Conservation (phyloP, 2,113 vertebrate species). For the Erpornis zantholeuca region DNA sequence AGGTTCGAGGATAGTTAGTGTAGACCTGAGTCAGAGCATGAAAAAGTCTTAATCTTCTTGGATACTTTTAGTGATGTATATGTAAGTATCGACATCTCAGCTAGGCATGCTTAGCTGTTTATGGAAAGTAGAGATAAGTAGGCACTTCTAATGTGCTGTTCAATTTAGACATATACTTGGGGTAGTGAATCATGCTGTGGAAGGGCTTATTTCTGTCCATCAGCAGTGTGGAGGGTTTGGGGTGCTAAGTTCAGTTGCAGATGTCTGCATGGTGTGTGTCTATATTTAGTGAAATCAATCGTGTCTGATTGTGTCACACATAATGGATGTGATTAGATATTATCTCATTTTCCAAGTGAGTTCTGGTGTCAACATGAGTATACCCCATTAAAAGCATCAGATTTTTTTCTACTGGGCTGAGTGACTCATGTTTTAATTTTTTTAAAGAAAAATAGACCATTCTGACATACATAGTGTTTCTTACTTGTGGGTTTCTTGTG, state of each 20-base stretch:
- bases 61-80: background rate
- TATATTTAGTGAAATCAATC: conserved; percentile 51
- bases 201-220: conserved; percentile 39
- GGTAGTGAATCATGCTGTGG: background rate
- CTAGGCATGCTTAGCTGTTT: background rate
- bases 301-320: conserved; percentile 40
- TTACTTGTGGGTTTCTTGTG: background rate
- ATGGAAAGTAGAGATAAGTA: background rate
- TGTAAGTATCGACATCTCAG: background rate
- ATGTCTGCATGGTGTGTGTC: conserved; percentile 42
- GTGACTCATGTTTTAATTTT: background rate
- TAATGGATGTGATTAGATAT: conserved; percentile 48
- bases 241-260: conserved; percentile 15
- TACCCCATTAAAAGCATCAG: background rate
- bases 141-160: background rate
- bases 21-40: background rate
- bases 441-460: background rate
- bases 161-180: background rate
- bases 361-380: conserved; percentile 25
- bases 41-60: background rate
- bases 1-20: background rate
- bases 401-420: background rate
- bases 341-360: conserved; percentile 21
- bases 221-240: background rate
- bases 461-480: background rate